These are phyloP conservation scores for Diadumene lineata DNA, from an alignment of 92 coral and sea anemone species.

Conservation along the genomic window DNA sequence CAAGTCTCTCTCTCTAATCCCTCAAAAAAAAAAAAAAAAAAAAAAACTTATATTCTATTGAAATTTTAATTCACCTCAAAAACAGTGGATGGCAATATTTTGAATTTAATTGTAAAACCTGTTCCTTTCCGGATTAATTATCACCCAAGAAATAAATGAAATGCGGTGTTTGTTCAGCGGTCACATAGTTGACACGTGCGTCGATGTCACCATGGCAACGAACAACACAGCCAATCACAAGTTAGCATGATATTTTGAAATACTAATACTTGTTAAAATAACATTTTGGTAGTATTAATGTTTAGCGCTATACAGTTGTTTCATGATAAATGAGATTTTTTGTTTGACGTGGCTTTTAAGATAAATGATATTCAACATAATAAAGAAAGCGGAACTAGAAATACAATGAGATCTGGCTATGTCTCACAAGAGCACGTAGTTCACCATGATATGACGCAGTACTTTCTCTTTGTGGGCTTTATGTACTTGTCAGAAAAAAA, in stretches of 20 bases:
- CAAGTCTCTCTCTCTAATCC: no score
- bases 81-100: neutral
- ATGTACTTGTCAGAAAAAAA: no score
- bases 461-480: no score
- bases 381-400: no score
- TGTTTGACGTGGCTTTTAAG: neutral
- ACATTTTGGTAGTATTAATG: neutral
- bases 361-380: neutral
- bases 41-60: no score
- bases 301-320: neutral
- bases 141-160: neutral
- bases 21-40: no score
- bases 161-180: neutral
- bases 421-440: no score
- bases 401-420: no score
- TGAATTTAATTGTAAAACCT: neutral
- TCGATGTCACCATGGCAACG: neutral
- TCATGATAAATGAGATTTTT: neutral
- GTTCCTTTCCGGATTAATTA: slow-evolving; percentile 9
- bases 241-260: neutral
- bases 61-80: neutral
- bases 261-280: neutral
- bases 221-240: neutral
- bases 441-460: no score
- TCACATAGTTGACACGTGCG: neutral